These are phyloP conservation scores for Neoscelio sp. DNA, from an alignment of 2,888 invertebrate genomes.

Conservation along the genomic window DNA sequence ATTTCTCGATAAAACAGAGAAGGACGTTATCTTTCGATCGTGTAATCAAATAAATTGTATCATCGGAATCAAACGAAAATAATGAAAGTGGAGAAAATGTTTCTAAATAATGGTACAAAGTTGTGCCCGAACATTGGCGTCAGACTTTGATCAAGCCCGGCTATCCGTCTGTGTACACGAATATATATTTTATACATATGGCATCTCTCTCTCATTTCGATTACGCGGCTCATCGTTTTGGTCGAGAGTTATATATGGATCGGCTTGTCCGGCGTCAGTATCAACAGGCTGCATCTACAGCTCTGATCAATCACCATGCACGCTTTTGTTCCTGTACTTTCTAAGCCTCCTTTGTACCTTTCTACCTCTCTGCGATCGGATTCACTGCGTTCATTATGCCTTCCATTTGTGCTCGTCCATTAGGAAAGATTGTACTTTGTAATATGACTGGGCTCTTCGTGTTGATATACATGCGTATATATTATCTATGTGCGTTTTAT, in stretches of 20 bases:
- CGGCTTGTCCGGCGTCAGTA: conserved; percentile 74
- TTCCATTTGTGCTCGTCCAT: conserved; percentile 74
- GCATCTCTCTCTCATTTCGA: conserved; percentile 58
- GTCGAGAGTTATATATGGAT: conserved; percentile 70
- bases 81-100: conserved; percentile 35
- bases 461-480: conserved; percentile 58
- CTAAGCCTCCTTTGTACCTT: conserved; percentile 78
- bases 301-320: conserved; percentile 79
- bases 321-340: conserved; percentile 79
- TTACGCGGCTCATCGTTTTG: conserved; percentile 62
- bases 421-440: conserved; percentile 79
- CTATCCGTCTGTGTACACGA: conserved; percentile 30
- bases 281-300: conserved; percentile 80
- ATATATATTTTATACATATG: conserved; percentile 46
- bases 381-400: conserved; percentile 77
- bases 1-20: neutral
- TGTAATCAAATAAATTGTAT: conserved; percentile 55
- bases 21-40: conserved; percentile 37
- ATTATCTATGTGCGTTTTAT: conserved; percentile 46
- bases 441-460: conserved; percentile 69
- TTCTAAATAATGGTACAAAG: conserved; percentile 44
- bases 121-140: too few relatives aligned
- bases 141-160: conserved; percentile 48
- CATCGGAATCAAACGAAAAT: conserved; percentile 28
- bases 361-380: conserved; percentile 75